These are phyloP conservation scores for Pterophyllum scalare DNA, from an alignment of 2,113 vertebrate species.

Conservation along the genomic window DNA sequence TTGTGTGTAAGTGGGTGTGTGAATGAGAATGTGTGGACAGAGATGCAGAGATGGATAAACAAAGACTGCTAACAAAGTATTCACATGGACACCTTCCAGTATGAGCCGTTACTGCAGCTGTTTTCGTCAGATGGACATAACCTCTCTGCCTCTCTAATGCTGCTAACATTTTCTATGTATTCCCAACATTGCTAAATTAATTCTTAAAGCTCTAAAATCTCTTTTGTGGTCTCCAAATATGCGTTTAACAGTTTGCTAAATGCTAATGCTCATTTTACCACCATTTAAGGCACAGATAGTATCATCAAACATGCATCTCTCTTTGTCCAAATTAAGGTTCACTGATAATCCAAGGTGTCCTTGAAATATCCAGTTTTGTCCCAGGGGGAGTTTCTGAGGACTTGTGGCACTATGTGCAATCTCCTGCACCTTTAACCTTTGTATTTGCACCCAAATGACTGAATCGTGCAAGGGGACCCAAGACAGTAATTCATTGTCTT, in stretches of 20 bases:
- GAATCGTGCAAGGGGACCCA: no score
- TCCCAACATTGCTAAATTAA: not conserved
- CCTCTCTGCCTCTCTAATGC: not conserved
- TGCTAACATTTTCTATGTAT: not conserved
- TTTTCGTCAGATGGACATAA: not conserved
- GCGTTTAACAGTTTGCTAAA: not conserved
- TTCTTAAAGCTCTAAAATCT: not conserved
- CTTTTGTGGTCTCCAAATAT: not conserved
- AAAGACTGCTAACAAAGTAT: not conserved
- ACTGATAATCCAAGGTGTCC: not conserved
- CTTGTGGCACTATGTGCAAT: not conserved
- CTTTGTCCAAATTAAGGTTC: not conserved
- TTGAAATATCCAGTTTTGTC: not conserved
- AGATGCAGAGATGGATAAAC: not conserved
- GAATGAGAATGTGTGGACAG: not conserved
- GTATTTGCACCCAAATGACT: not conserved
- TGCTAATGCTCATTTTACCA: not conserved
- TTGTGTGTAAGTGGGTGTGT: not conserved
- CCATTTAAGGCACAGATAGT: not conserved
- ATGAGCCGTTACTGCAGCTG: not conserved
- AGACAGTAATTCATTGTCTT: not conserved
- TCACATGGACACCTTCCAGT: not conserved
- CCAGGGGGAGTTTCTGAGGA: not conserved
- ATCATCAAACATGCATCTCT: not conserved
- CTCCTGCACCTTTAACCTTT: not conserved